Conservation (phyloP, 2,888 invertebrate genomes). For the Metopia argyrocephala region DNA sequence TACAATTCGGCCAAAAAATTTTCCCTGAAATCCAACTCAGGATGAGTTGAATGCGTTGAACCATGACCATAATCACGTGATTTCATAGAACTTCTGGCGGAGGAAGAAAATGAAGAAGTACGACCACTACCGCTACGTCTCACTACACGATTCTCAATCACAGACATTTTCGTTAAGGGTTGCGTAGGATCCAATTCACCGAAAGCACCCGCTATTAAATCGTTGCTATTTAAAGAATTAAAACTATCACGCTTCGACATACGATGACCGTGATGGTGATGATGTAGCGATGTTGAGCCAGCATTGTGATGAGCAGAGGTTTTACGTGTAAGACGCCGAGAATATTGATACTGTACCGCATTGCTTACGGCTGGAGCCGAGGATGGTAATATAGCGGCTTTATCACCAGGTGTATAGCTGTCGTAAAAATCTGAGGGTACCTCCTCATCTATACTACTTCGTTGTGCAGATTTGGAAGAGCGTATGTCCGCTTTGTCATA, state of each 20-base stretch:
- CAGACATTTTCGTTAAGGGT: conserved; percentile 77
- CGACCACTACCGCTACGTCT: conserved; percentile 73
- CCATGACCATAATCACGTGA: conserved; percentile 76
- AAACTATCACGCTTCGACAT: conserved; percentile 76
- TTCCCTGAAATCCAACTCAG: conserved; percentile 77
- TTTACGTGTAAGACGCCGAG: conserved; percentile 74
- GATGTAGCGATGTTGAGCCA: conserved; percentile 53
- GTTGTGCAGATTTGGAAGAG: conserved; percentile 39
- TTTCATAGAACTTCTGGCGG: conserved; percentile 76
- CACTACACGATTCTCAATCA: conserved; percentile 77
- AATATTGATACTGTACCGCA: conserved; percentile 75
- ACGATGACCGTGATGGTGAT: conserved; percentile 65
- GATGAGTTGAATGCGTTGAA: conserved; percentile 75
- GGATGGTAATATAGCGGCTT: conserved; percentile 54
- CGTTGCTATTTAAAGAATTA: conserved; percentile 74
- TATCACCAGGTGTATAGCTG: conserved; percentile 72
- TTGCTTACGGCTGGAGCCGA: conserved; percentile 64
- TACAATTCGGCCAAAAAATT: conserved; percentile 78
- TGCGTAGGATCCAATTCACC: conserved; percentile 76
- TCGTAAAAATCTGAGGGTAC: conserved; percentile 74
- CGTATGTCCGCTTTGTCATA: conserved; percentile 60
- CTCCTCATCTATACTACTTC: conserved; percentile 69
- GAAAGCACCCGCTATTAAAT: conserved; percentile 76
- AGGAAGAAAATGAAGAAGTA: conserved; percentile 74
- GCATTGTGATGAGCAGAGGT: conserved; percentile 71